These are phyloP conservation scores for Hirudinaria manillensis DNA, from an alignment of 2,888 invertebrate genomes.

Conservation along the genomic window DNA sequence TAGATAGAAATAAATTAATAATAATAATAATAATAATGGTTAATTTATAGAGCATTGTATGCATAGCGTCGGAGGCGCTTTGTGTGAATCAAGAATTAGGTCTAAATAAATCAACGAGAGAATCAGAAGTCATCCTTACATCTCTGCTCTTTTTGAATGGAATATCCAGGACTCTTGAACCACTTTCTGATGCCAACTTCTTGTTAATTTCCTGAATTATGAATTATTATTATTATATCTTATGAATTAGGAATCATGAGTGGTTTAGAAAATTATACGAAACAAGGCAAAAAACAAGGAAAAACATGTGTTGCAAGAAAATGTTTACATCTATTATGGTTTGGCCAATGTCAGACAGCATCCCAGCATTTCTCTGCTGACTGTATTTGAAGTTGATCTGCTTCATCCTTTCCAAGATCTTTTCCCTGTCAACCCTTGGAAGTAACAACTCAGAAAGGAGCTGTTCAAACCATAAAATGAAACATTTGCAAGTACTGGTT, in stretches of 20 bases:
- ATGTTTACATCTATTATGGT: slow-evolving; percentile 3
- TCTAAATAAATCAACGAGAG: too few species aligned
- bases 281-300: too few species aligned
- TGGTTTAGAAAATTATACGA: too few species aligned
- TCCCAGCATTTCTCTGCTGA: slow-evolving; percentile 24
- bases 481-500: slow-evolving; percentile 27
- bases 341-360: slow-evolving; percentile 2
- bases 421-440: slow-evolving; percentile 35
- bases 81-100: too few species aligned
- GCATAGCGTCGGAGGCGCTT: too few species aligned
- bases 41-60: too few species aligned
- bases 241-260: too few species aligned
- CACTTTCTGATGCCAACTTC: background rate
- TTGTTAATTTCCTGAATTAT: background rate
- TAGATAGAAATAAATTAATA: too few species aligned
- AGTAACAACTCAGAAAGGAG: slow-evolving; percentile 22
- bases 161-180: slow-evolving; percentile 21
- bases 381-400: slow-evolving; percentile 20
- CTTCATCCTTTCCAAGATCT: slow-evolving; percentile 26
- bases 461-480: too few species aligned
- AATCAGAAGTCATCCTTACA: slow-evolving; percentile 30
- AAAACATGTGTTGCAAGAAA: background rate
- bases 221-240: too few species aligned
- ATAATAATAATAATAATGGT: too few species aligned
- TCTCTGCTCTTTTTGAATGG: slow-evolving; percentile 30